These are phyloP conservation scores for Cyclophora albipunctata DNA, from an alignment of 2,888 invertebrate genomes.

Conservation along the genomic window DNA sequence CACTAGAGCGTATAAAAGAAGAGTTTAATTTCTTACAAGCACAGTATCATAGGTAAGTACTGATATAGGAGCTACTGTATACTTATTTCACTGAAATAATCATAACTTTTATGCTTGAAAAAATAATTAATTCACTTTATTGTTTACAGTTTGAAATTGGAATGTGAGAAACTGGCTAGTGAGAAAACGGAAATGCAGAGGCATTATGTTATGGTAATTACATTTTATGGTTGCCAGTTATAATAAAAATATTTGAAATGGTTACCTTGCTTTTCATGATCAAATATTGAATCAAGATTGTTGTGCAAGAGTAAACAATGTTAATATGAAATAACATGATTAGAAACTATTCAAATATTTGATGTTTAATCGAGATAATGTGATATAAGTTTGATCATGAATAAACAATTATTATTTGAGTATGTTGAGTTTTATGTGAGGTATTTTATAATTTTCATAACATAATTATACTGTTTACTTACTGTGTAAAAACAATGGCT, in stretches of 20 bases:
- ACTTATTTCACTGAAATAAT: background rate
- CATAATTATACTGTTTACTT: no score
- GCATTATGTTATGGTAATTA: conserved; percentile 97
- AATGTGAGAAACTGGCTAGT: conserved; percentile 97
- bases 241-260: conserved; percentile 19
- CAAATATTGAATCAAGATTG: conserved; percentile 23
- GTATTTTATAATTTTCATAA: no score
- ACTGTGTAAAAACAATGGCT: no score
- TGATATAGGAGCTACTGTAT: background rate
- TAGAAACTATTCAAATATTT: conserved; percentile 26
- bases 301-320: conserved; percentile 24
- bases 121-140: conserved; percentile 9
- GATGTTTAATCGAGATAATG: conserved; percentile 24
- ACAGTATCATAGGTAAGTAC: conserved; percentile 93
- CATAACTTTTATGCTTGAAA: background rate
- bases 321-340: conserved; percentile 25
- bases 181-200: conserved; percentile 99
- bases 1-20: conserved; percentile 95
- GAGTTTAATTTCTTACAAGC: conserved; percentile 96
- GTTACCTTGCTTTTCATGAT: conserved; percentile 25
- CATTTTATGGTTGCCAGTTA: conserved; percentile 19
- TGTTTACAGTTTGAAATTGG: conserved; percentile 90
- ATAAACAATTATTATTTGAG: conserved; percentile 8
- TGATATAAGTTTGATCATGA: conserved; percentile 12
- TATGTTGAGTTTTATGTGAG: no score